Conservation (phyloP, 2,113 vertebrate genomes). For the Clarias gariepinus region DNA sequence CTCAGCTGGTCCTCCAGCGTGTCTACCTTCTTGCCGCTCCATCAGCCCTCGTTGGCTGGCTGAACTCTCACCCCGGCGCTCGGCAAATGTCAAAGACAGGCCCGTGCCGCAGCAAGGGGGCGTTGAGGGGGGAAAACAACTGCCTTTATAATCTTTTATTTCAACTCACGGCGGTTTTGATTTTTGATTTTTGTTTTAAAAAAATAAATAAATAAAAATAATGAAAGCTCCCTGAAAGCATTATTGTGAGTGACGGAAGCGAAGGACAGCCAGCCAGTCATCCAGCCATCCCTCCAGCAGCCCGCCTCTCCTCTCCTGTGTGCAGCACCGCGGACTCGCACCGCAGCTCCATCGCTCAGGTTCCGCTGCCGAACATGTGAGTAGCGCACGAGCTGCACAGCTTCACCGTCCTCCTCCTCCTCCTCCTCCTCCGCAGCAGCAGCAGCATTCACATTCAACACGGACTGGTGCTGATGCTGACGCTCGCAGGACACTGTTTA, state of each 20-base stretch:
- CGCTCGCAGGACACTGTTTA: constrained; percentile 12
- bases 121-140: constrained; percentile 63
- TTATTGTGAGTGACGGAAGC: constrained; percentile 9
- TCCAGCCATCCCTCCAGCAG: not conserved
- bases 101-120: constrained; percentile 78
- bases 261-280: not conserved
- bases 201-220: not conserved
- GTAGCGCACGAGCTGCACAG: constrained; percentile 62
- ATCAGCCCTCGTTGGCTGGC: constrained; percentile 75
- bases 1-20: constrained; percentile 76
- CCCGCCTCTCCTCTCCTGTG: constrained; percentile 18
- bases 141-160: constrained; percentile 59
- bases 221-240: not conserved
- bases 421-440: not conserved
- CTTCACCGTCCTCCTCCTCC: not conserved
- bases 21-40: constrained; percentile 76
- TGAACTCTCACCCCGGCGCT: constrained; percentile 80
- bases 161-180: constrained; percentile 51
- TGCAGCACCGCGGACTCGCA: constrained; percentile 47
- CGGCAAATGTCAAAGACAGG: constrained; percentile 79
- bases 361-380: constrained; percentile 77
- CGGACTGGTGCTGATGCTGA: constrained; percentile 33
- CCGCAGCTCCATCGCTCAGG: constrained; percentile 58
- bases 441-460: constrained; percentile 38
- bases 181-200: not conserved